A percentile compares a stretch with the other conserved stretches of the same genome.
Conservation (phyloP, 2,113 vertebrate species). For the Dendrocopos noguchii region DNA sequence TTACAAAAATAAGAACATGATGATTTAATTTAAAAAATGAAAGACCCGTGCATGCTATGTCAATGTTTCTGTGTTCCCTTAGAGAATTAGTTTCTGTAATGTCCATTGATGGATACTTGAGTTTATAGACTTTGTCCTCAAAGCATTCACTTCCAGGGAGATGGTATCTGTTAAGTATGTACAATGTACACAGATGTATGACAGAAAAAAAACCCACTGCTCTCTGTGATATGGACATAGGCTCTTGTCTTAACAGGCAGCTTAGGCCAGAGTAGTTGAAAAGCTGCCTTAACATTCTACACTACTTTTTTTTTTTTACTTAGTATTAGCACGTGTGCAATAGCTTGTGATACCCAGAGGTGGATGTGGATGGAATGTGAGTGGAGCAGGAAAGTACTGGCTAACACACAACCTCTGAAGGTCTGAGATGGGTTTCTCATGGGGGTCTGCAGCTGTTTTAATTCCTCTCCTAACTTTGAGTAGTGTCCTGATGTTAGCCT, state of each 20-base stretch:
- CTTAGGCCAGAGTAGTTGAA: not conserved
- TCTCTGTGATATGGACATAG: not conserved
- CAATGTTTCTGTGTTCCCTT: not conserved
- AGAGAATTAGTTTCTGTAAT: not conserved
- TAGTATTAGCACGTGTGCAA: not conserved
- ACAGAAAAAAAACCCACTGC: not conserved
- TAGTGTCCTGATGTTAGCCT: not conserved
- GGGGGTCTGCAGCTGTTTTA: not conserved
- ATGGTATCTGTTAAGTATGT: not conserved
- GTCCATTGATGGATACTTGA: not conserved
- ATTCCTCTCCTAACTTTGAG: not conserved
- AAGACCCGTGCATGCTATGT: rapidly evolving
- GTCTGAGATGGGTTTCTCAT: not conserved
- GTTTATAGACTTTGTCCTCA: not conserved
- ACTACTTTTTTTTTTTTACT: not conserved
- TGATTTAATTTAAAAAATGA: not conserved
- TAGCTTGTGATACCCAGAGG: not conserved
- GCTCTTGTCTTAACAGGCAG: not conserved
- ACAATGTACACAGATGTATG: not conserved
- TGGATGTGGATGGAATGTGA: not conserved
- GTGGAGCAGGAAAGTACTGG: not conserved
- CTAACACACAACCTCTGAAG: not conserved
- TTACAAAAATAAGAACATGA: not conserved
- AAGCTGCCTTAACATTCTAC: not conserved
- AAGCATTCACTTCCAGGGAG: not conserved